Base-by-base conservation (phyloP, 2,797 vertebrate species). In the Ataeniobius toweri region DNA sequence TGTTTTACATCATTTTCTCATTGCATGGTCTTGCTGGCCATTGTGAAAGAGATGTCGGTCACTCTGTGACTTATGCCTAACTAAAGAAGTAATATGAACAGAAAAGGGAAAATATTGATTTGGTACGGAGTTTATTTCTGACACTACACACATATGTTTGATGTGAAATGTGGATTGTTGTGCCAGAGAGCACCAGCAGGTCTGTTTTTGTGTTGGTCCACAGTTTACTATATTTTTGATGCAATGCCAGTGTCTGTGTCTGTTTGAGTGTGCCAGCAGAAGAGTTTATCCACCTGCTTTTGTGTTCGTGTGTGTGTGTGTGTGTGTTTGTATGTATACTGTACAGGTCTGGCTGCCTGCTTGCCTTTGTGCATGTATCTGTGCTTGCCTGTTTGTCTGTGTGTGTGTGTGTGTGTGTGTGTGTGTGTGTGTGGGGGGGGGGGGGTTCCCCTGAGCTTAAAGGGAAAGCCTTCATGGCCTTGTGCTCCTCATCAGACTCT, bases 401-500 rank as follows among this genome's bases (percentile, higher is more conserved):
- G 82, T 80, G 71, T 80, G 65, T 75, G n/a, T 39, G 5, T 75
- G 78, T 76, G 70, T 76, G 80, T 79, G 46, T 51, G 84, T 18
- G 22, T 68, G 63, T 71, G 56, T 78, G 44, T 76, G 74, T 70
- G 28, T 1, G 28, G 28, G 28, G 28, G 28, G 28, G 28, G 28
- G 83, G 70, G 76, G 28, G 79, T 84, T 93, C 93, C 93, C 94
- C 79, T 86, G 92, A 92, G 94, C 86, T 92, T 91, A 92, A 73
- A 81, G 93, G 90, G 91, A 94, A 95, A 95, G 94, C 94, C 94
- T 92, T 50, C 31, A 61, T 81, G 86, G 88, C 93, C 88, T 89
- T 86, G 91, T 89, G 89, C 90, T 92, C 91, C 93, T 95, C 93
- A 94, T 95, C 94, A 92, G 89, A 92, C 89, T 93, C 81, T 73